Base-by-base conservation (phyloP, 2,797 vertebrate genomes). In the Apogon hyalosoma region DNA sequence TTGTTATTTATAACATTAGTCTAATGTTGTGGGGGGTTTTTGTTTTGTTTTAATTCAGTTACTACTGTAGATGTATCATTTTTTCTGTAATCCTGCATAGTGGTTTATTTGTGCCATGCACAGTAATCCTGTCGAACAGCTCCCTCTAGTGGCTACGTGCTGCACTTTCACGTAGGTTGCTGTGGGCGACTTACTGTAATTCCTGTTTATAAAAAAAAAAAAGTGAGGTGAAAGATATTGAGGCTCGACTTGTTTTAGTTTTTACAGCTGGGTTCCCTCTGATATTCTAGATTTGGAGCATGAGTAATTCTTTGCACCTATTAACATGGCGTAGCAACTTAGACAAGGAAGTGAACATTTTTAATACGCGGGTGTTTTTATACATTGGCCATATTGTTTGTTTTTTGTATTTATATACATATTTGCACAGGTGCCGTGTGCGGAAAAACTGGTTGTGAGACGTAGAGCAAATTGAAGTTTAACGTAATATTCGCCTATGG, bases 121-220 rank as follows among this genome's bases (percentile, higher is more conserved):
- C 49, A 11, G n/a, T 15, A 19, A 3, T 19, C 19, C 31, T 50
- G 60, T 63, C 36, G 13, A 63, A 76, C 31, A 53, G 87, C 87
- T 13, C 90, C 83, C 36, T 63, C 87, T 15, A 12, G 87, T 68
- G 90, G 87, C 53, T 69, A 28, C 28, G 11, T n/a, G 55, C 47
- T 7, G 79, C 41, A 74, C 7, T 11, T 77, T 7, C 73, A 46
- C 41, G n/a, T 2, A 50, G 36, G 39, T 6, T 55, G 54, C 21
- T 19, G 45, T 79, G 65, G 40, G 63, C 42, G 50, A 75, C 54
- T 40, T 41, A 46, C 55, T 33, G 41, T 46, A 68, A 8, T 81
- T 88, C 73, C 75, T 76, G 73, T 66, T 28, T 21, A 21, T 21
- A 21, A 21, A 21, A 21, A n/a, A n/a, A n/a, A 13, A 7, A 40